Conservation (phyloP, 2,797 vertebrate genomes). For the Enteromius argenteus region DNA sequence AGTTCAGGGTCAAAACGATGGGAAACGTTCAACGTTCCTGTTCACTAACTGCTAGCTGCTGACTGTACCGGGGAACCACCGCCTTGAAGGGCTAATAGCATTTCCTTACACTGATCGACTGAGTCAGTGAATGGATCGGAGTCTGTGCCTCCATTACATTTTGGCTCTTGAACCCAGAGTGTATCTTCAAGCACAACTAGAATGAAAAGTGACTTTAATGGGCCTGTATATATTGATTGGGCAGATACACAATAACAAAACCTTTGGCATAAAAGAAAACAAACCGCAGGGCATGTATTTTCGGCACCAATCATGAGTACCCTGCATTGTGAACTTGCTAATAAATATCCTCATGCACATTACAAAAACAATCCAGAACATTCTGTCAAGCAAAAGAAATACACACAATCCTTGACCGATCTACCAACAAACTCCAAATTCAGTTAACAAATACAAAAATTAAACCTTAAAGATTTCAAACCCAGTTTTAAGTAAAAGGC, state of each 20-base stretch:
- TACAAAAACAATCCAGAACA: not conserved
- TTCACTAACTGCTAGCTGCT: slow-evolving; percentile 42
- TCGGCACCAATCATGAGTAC: slow-evolving; percentile 6
- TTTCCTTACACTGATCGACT: slow-evolving; percentile 41
- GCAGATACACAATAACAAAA: slow-evolving; percentile 2
- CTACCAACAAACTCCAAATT: not conserved
- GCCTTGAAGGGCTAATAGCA: slow-evolving; percentile 42
- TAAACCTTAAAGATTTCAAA: too few relatives aligned
- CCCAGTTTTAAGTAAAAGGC: too few relatives aligned
- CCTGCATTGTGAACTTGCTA: not conserved
- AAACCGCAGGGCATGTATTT: slow-evolving; percentile 1
- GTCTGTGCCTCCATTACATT: slow-evolving; percentile 19
- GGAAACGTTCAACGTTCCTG: slow-evolving; percentile 50
- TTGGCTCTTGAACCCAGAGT: slow-evolving; percentile 26
- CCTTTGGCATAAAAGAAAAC: not conserved
- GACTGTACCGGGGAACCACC: slow-evolving; percentile 22
- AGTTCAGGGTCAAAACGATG: slow-evolving; percentile 58
- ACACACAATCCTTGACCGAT: not conserved
- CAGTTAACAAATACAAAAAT: not conserved
- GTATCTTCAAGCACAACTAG: slow-evolving; percentile 3
- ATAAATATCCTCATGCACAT: not conserved
- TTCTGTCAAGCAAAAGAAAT: not conserved
- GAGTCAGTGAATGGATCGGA: slow-evolving; percentile 29
- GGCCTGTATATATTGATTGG: not conserved
- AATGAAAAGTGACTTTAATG: slow-evolving; percentile 27